Conservation (phyloP, 2,113 vertebrate genomes). For the Benitochromis conjunctus region DNA sequence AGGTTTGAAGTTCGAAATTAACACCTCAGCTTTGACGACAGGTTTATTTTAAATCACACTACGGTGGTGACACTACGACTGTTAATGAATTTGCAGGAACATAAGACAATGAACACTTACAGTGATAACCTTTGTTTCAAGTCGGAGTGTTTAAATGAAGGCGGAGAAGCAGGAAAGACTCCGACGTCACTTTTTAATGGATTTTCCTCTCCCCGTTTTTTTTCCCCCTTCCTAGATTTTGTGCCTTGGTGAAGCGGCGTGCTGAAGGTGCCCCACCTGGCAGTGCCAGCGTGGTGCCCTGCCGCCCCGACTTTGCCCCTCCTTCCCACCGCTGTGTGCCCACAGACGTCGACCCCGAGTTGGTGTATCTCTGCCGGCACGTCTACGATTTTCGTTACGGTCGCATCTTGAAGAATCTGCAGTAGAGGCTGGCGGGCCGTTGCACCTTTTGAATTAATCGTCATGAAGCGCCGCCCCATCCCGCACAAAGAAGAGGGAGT, state of each 20-base stretch:
- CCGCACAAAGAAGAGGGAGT: background rate
- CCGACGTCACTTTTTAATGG: fast-evolving
- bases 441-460: background rate
- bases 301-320: conserved; percentile 84
- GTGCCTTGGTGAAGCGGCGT: conserved; percentile 97
- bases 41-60: background rate
- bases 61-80: background rate
- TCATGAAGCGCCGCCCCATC: background rate
- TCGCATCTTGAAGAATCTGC: conserved; percentile 97
- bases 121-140: background rate
- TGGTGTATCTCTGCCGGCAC: conserved; percentile 98
- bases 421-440: conserved; percentile 70
- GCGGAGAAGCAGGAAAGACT: fast-evolving
- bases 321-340: conserved; percentile 94
- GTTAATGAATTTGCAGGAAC: conserved; percentile 3
- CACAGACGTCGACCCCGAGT: conserved; percentile 88
- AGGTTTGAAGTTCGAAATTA: background rate
- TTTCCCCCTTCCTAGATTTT: conserved; percentile 79
- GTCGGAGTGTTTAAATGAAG: background rate
- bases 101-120: background rate
- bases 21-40: background rate
- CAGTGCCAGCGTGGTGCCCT: conserved; percentile 85
- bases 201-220: background rate
- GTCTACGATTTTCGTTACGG: conserved; percentile 98
- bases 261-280: conserved; percentile 84